Evolutionary conservation across 2,113 vertebrate species (phyloP), one percentile per base, ranked within the genome.

Genomic region (Myanophis thanlyinensis): DNA sequence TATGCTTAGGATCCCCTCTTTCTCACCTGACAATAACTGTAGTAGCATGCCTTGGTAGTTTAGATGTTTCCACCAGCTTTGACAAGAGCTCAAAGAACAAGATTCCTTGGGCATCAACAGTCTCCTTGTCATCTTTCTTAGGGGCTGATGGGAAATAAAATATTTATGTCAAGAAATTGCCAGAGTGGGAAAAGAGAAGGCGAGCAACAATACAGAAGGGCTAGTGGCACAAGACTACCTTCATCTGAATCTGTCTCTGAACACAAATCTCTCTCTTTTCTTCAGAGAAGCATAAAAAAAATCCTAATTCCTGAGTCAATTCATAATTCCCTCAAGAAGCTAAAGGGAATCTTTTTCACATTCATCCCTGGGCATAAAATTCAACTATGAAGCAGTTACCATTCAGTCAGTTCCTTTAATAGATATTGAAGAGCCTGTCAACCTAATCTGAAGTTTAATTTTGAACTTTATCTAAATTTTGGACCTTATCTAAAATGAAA

Each of bases 21-120:
- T 92, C 94, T 97, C 94, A 96, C 95, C 95, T 96, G 92, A 96
- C 95, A 90, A 97, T 94, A 94, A 94, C 94, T 53, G 89, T 67
- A 52, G 95, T 87, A 85, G 93, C 49, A 80, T 91, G 96, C 87
- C 0, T 35, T 40, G 93, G 94, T 49, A 97, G 91, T 93, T 94
- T 92, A 93, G 93, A 95, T 67, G 92, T 94, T 91, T 98, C 96
- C 88, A 96, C 80, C 91, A 97, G 94, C 93, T 97, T 97, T 91
- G 96, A 94, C 13, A 97, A 88, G 56, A 95, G 92, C 95, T 96
- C 95, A 96, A 97, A 96, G 59, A 96, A 85, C 40, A 97, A 92
- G 53, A 96, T 95, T 59, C 94, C 95, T 25, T 90, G 91, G 93
- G 94, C 93, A 48, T 90, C 3, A 7, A 92, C 27, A 27, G 92